Percentiles rank a stretch among this genome's conserved stretches.
Conservation (phyloP, 2,888 invertebrate species). For the Theretra japonica region DNA sequence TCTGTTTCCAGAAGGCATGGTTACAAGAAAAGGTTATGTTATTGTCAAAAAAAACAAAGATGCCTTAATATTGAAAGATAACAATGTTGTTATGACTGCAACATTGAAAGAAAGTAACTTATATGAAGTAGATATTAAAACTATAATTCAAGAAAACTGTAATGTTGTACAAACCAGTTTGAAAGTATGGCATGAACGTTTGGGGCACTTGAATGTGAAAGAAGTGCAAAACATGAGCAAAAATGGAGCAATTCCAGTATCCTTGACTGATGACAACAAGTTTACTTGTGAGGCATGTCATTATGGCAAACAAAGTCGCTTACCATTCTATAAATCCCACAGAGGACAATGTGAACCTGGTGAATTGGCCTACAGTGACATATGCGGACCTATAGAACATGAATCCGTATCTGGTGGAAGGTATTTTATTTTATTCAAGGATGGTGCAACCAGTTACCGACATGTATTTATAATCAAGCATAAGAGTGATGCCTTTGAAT, state of each 20-base stretch:
- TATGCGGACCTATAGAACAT: constrained; percentile 43
- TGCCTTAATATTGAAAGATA: constrained; percentile 35
- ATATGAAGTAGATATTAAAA: too few species aligned
- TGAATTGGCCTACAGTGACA: constrained; percentile 43
- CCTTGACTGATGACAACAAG: constrained; percentile 27
- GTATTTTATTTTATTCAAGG: constrained; percentile 47
- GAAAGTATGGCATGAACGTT: constrained; percentile 42
- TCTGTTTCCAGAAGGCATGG: constrained; percentile 54
- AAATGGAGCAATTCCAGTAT: constrained; percentile 35
- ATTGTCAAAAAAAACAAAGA: constrained; percentile 42
- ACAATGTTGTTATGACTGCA: constrained; percentile 35
- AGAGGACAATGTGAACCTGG: constrained; percentile 39
- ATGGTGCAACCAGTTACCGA: constrained; percentile 43
- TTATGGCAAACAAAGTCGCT: constrained; percentile 40
- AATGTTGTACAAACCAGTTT: constrained; percentile 40
- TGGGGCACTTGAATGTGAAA: constrained; percentile 41
- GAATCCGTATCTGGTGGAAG: constrained; percentile 40
- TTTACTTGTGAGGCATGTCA: constrained; percentile 41
- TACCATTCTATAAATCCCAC: constrained; percentile 40
- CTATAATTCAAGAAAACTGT: constrained; percentile 18
- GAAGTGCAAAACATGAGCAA: constrained; percentile 37
- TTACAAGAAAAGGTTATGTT: constrained; percentile 45
- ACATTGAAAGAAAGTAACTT: too few species aligned
- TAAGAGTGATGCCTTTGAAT: constrained; percentile 44
- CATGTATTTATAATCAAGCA: constrained; percentile 44